These are phyloP conservation scores for Liopterus haemorrhoidalis DNA, from an alignment of 2,888 invertebrate genomes.

Conservation along the genomic window DNA sequence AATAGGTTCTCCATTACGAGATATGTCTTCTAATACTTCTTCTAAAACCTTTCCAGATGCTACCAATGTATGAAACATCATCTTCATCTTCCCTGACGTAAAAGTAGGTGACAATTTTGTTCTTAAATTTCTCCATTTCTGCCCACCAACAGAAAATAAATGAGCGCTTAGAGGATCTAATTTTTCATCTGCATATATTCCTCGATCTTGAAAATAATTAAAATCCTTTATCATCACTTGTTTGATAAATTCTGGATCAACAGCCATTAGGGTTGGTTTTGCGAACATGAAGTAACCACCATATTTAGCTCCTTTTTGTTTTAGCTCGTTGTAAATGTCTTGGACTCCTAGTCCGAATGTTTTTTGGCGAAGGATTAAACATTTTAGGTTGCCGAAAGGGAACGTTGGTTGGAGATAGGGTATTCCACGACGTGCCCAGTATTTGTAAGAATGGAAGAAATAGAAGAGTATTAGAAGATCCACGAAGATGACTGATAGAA, in stretches of 20 bases:
- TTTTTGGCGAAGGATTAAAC: slow-evolving; percentile 9
- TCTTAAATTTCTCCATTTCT: slow-evolving; percentile 56
- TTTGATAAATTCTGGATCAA: slow-evolving; percentile 34
- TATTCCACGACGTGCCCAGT: slow-evolving; percentile 28
- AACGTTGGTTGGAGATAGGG: slow-evolving; percentile 30
- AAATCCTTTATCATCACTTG: slow-evolving; percentile 55
- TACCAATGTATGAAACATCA: slow-evolving; percentile 54
- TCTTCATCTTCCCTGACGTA: slow-evolving; percentile 58
- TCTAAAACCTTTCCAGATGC: slow-evolving; percentile 49
- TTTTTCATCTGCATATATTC: slow-evolving; percentile 52
- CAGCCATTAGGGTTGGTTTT: slow-evolving; percentile 27
- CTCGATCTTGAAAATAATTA: slow-evolving; percentile 56
- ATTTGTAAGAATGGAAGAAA: slow-evolving; percentile 16
- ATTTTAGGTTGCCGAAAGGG: slow-evolving; percentile 34
- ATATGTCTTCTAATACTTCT: slow-evolving; percentile 40
- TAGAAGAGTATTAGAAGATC: too few relatives aligned
- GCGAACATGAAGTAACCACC: slow-evolving; percentile 32
- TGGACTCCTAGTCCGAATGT: slow-evolving; percentile 19
- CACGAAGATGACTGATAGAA: too few relatives aligned
- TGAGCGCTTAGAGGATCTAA: slow-evolving; percentile 53
- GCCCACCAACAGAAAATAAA: slow-evolving; percentile 51
- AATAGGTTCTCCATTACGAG: slow-evolving; percentile 35
- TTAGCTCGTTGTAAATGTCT: slow-evolving; percentile 27
- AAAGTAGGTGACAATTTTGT: slow-evolving; percentile 58
- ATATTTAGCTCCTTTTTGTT: slow-evolving; percentile 26